Evolutionary conservation across 2,888 invertebrate species (phyloP).

Genomic region (Drosophila ustulata): DNA sequence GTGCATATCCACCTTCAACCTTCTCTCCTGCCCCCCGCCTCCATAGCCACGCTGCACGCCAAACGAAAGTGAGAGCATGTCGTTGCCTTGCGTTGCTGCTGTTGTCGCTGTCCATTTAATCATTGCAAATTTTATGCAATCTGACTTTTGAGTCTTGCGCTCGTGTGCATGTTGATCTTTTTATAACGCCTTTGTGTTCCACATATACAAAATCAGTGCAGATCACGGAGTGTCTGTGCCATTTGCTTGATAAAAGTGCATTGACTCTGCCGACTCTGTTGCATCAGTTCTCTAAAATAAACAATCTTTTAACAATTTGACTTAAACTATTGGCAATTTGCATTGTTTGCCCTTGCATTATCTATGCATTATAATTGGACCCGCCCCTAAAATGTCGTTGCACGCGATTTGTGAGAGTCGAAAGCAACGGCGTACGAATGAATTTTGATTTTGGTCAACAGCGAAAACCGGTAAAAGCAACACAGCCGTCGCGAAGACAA

Average conservation of each 20-base stretch:
- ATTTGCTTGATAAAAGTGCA: slow-evolving; percentile 57
- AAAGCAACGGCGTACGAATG: background rate
- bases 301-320: slow-evolving; percentile 4
- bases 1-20: slow-evolving; percentile 8
- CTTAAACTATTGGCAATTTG: slow-evolving; percentile 13
- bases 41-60: slow-evolving; percentile 1
- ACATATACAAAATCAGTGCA: slow-evolving; percentile 41
- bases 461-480: slow-evolving; percentile 40
- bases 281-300: slow-evolving; percentile 1
- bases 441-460: slow-evolving; percentile 8
- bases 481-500: slow-evolving; percentile 12
- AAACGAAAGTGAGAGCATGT: slow-evolving; percentile 68
- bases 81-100: slow-evolving; percentile 16
- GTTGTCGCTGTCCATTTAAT: slow-evolving; percentile 63
- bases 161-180: slow-evolving; percentile 57
- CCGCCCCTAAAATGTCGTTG: slow-evolving; percentile 11
- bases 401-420: slow-evolving; percentile 35
- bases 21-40: background rate
- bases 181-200: slow-evolving; percentile 60
- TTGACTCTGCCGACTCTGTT: slow-evolving; percentile 53
- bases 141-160: slow-evolving; percentile 50
- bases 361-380: slow-evolving; percentile 14
- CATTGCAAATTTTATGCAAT: slow-evolving; percentile 80
- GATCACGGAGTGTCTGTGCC: slow-evolving; percentile 27
- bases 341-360: slow-evolving; percentile 24